These are phyloP conservation scores for Pygoscelis adeliae DNA, from an alignment of 2,113 vertebrate species.

Conservation along the genomic window DNA sequence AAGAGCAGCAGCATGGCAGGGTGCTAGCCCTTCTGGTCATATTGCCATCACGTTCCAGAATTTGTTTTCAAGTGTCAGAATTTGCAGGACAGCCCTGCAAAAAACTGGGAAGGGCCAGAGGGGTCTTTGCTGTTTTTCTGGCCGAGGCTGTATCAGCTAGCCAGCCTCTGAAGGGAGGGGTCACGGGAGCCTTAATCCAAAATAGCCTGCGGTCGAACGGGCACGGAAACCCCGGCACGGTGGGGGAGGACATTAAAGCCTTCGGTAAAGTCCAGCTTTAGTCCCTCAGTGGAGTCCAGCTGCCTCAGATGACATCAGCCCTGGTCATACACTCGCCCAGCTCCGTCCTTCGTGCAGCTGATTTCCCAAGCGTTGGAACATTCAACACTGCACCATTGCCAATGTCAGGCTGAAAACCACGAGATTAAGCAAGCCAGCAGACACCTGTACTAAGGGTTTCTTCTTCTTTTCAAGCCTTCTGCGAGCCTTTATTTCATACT, in stretches of 20 bases:
- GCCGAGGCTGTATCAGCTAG: not conserved
- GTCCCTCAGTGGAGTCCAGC: accelerated
- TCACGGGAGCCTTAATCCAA: not conserved
- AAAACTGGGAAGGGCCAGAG: not conserved
- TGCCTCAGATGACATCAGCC: not conserved
- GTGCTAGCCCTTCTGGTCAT: not conserved
- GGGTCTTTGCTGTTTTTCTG: no score
- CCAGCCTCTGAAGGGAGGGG: not conserved
- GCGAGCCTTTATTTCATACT: accelerated
- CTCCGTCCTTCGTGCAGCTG: not conserved
- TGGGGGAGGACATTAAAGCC: not conserved
- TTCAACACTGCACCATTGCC: not conserved
- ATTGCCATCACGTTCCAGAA: not conserved
- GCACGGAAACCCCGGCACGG: accelerated
- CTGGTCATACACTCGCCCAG: accelerated
- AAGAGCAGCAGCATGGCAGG: not conserved
- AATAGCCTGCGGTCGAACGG: accelerated
- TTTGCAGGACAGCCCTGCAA: not conserved
- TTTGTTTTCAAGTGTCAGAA: not conserved
- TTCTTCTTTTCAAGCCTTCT: not conserved
- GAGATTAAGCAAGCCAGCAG: not conserved
- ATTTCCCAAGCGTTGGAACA: not conserved
- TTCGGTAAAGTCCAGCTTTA: not conserved
- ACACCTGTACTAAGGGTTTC: not conserved
- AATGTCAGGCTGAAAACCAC: accelerated